A percentile compares a stretch with the other conserved stretches of the same genome.
Evolutionary conservation across 2,888 invertebrate genomes (phyloP).

Genomic region (Drosophila mimica): DNA sequence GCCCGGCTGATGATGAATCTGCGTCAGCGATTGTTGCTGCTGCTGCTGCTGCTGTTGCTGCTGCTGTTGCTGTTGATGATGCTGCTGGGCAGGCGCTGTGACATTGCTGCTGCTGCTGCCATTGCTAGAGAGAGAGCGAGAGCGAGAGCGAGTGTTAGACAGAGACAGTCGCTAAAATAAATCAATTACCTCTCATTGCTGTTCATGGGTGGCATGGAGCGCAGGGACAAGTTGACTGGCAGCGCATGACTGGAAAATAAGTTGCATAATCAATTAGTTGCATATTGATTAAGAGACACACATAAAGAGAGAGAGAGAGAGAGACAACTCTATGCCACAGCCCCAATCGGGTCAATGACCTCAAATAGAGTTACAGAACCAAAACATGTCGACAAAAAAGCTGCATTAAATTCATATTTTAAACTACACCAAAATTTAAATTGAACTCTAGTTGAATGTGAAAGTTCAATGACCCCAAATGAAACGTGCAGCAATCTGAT

Average conservation of each 20-base stretch:
- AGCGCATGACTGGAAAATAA: slow-evolving; percentile 71
- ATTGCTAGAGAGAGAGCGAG: slow-evolving; percentile 42
- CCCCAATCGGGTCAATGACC: not conserved
- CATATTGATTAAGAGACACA: not conserved
- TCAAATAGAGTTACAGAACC: not conserved
- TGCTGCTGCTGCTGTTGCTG: slow-evolving; percentile 21
- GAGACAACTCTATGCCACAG: not conserved
- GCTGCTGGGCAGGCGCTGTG: slow-evolving; percentile 28
- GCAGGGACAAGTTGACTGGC: slow-evolving; percentile 83
- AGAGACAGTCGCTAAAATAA: not conserved
- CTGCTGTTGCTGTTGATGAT: slow-evolving; percentile 25
- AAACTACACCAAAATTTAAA: not conserved
- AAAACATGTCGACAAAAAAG: not conserved
- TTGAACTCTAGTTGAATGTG: not conserved
- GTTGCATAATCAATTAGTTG: slow-evolving; percentile 2
- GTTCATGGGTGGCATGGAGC: slow-evolving; percentile 75
- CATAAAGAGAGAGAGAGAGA: not conserved
- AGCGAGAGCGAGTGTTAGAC: not conserved
- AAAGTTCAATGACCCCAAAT: not conserved
- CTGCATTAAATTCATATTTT: not conserved
- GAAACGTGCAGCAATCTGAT: not conserved
- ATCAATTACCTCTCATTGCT: slow-evolving; percentile 70
- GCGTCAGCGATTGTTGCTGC: slow-evolving; percentile 23
- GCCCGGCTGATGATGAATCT: slow-evolving; percentile 51
- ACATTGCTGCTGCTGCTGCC: slow-evolving; percentile 69